A percentile compares a stretch with the other conserved stretches of the same genome.
Evolutionary conservation across 2,797 vertebrate genomes (phyloP).

Genomic region (Serranus cabrilla): DNA sequence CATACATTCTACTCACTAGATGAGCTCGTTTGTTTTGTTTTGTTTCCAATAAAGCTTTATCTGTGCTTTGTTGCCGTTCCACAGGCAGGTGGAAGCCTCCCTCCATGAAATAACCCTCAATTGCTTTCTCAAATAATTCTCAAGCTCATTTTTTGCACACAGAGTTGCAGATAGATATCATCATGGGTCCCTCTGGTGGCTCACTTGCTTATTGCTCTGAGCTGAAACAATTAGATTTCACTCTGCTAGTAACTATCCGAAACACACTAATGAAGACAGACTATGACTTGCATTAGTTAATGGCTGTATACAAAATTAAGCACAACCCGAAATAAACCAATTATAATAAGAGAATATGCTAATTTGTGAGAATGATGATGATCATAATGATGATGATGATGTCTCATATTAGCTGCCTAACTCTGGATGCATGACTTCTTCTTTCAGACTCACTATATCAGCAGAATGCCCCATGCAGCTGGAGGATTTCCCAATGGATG

Average conservation of each 20-base stretch:
- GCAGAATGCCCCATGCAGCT: slow-evolving; percentile 99
- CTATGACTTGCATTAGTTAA: slow-evolving; percentile 22
- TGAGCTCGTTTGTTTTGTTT: slow-evolving; percentile 17
- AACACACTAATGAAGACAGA: slow-evolving; percentile 35
- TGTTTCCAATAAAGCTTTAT: slow-evolving; percentile 18
- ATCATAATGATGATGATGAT: slow-evolving; percentile 19
- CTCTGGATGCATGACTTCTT: slow-evolving; percentile 17
- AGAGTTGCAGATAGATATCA: background rate
- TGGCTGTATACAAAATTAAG: slow-evolving; percentile 3
- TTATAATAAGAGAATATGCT: background rate
- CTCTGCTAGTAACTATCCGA: slow-evolving; percentile 22
- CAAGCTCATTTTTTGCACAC: slow-evolving; percentile 2
- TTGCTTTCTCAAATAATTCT: slow-evolving; percentile 22
- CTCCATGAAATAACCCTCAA: slow-evolving; percentile 24
- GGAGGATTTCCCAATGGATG: slow-evolving; percentile 99
- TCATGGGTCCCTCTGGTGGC: slow-evolving; percentile 35
- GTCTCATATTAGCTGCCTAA: slow-evolving; percentile 16
- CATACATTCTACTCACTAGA: background rate
- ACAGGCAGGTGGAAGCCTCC: slow-evolving; percentile 62
- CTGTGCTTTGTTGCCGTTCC: slow-evolving; percentile 14
- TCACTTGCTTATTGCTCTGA: slow-evolving; percentile 32
- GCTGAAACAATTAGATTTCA: slow-evolving; percentile 22
- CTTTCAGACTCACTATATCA: slow-evolving; percentile 94
- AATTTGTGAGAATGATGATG: slow-evolving; percentile 9
- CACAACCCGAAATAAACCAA: slow-evolving; percentile 15